Percentiles rank a stretch among this genome's conserved stretches.
Evolutionary conservation across 2,888 invertebrate species (phyloP).

Genomic region (Apodemia duryi): DNA sequence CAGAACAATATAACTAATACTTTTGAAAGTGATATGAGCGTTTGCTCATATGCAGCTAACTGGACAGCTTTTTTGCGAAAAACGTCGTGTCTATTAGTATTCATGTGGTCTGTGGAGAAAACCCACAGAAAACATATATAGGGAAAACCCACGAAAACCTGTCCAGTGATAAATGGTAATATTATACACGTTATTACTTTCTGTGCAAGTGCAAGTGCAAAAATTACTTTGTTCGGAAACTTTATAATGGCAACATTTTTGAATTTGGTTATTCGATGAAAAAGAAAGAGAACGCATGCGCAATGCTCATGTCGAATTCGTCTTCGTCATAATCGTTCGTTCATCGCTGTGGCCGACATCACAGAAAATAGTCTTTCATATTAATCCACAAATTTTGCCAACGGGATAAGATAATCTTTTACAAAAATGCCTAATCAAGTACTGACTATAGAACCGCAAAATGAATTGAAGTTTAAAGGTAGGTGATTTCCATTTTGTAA

Average conservation of each 20-base stretch:
- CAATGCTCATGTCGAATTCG: conserved; percentile 55
- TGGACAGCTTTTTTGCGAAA: no score
- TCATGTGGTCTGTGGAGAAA: no score
- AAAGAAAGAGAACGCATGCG: conserved; percentile 40
- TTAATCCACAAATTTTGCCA: conserved; percentile 57
- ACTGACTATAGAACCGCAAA: conserved; percentile 91
- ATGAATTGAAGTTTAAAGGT: conserved; percentile 95
- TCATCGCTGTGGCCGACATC: conserved; percentile 62
- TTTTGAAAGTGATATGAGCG: no score
- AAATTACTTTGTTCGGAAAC: no score
- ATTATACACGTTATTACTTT: no score
- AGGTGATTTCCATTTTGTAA: conserved; percentile 60
- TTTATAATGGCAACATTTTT: conserved; percentile 21
- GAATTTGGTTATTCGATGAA: conserved; percentile 24
- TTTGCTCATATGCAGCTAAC: no score
- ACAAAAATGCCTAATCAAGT: conserved; percentile 85
- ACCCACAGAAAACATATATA: no score
- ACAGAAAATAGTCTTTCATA: conserved; percentile 49
- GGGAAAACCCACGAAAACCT: no score
- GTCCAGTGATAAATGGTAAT: no score
- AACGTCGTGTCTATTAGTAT: no score
- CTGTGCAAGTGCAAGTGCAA: no score
- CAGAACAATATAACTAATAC: no score
- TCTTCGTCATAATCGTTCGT: conserved; percentile 53
- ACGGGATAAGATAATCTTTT: conserved; percentile 71